Base-by-base conservation (phyloP, 2,113 vertebrate genomes). In the Cinclus mexicanus region DNA sequence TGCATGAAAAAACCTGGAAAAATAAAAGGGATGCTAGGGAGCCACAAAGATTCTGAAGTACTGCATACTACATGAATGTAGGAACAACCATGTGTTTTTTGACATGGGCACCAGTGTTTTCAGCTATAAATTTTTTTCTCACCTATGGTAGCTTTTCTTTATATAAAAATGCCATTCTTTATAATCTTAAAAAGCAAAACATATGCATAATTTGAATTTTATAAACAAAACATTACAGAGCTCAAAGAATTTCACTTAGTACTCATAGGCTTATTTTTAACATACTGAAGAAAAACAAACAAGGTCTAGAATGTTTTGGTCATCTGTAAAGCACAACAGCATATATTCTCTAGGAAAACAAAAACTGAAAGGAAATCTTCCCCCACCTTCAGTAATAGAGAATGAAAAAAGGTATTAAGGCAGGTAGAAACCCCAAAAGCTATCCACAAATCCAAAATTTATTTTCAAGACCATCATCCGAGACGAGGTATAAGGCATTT, bases 211-310 rank as follows among this genome's bases (percentile, higher is more conserved):
- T 59, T 53, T 61, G 9, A 2, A 28, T 86, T 86, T 77, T 59
- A 55, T 21, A 59, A 89, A 35, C 1, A 0, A 75, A 77, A 56
- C 0, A 47, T 29, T 39, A 7, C 47, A 87, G 39, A 82, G 13
- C 15, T 76, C 25, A 67, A 52, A 47, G 67, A 75, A 79, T 86
- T 61, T 84, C 19, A 35, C 5, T n/a, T 56, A 19, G 10, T 53
- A 42, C 28, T 67, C 77, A 22, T 20, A 69, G 31, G 50, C 2
- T 53, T 81, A 46, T 20, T 87, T 37, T 86, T 33, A 28, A 33
- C 1, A 8, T 42, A 33, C 5, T 61, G 28, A 7, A 12, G 55
- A 83, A 10, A 1, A 1, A 0, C 28, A 16, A 50, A 14, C 7
- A 20, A 39, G 4, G 19, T 71, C 5, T 53, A 18, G 41, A 52